Evolutionary conservation across 2,888 invertebrate genomes (phyloP).

Genomic region (Octodonta nipae): DNA sequence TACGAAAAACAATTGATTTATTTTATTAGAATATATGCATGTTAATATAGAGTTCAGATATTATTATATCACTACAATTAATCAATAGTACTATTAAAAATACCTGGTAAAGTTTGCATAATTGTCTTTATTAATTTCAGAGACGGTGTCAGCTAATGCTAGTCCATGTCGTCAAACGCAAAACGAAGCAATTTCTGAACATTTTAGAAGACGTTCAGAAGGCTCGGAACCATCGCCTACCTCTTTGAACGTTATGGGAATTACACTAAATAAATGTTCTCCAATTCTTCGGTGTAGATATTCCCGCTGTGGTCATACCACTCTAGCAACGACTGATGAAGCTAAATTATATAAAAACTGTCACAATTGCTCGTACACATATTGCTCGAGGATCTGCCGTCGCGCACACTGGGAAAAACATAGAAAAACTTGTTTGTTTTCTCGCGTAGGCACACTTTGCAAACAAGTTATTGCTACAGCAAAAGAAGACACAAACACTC

Average conservation of each 20-base stretch:
- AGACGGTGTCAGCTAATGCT: slow-evolving; percentile 38
- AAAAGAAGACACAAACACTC: slow-evolving; percentile 61
- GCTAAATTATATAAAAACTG: slow-evolving; percentile 77
- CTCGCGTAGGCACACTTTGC: slow-evolving; percentile 79
- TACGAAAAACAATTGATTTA: too few relatives aligned
- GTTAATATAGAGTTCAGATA: too few relatives aligned
- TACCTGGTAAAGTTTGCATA: slow-evolving; percentile 3
- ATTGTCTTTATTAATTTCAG: too few relatives aligned
- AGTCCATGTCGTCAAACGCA: slow-evolving; percentile 29
- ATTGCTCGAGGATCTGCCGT: slow-evolving; percentile 84
- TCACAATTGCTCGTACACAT: slow-evolving; percentile 88
- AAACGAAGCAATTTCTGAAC: slow-evolving; percentile 21
- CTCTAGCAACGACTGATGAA: slow-evolving; percentile 60
- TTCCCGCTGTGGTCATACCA: slow-evolving; percentile 60
- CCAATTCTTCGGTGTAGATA: slow-evolving; percentile 53
- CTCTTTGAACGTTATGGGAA: slow-evolving; percentile 34
- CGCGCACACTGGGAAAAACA: slow-evolving; percentile 88
- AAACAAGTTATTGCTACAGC: slow-evolving; percentile 69
- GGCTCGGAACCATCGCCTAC: slow-evolving; percentile 43
- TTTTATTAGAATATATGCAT: too few relatives aligned
- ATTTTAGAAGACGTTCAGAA: slow-evolving; percentile 49
- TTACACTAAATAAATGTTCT: slow-evolving; percentile 48
- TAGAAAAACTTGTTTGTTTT: slow-evolving; percentile 78
- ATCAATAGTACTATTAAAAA: background rate
- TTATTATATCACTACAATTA: background rate